Conservation (phyloP, 2,797 vertebrate species). For the Chaetodon trifasciatus region DNA sequence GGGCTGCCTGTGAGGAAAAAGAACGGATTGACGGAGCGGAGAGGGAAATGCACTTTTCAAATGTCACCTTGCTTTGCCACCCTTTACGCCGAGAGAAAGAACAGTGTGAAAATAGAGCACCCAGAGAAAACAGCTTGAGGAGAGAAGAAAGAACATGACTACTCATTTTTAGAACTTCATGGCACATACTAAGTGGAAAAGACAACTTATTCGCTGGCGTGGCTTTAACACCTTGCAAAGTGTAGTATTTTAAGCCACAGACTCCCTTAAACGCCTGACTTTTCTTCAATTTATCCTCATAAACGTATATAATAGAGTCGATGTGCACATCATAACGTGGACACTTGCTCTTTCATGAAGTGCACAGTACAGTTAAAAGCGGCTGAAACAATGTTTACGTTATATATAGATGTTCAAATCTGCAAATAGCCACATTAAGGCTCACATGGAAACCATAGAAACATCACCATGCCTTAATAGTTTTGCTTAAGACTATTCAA, state of each 20-base stretch:
- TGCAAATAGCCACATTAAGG: not conserved
- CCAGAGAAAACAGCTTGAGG: constrained; percentile 39
- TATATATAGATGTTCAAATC: not conserved
- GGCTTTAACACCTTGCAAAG: constrained; percentile 12
- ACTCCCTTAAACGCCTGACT: not conserved
- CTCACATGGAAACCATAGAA: not conserved
- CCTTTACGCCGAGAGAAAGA: constrained; percentile 58
- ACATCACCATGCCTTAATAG: not conserved
- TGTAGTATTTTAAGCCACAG: constrained; percentile 12
- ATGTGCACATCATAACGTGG: not conserved
- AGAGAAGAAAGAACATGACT: constrained; percentile 35
- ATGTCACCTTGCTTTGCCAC: constrained; percentile 81
- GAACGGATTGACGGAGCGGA: constrained; percentile 74
- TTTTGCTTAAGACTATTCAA: not conserved
- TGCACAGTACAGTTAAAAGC: too few species aligned
- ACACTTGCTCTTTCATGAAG: not conserved
- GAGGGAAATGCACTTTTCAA: constrained; percentile 82
- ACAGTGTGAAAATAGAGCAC: constrained; percentile 59
- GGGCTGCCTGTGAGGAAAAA: constrained; percentile 60
- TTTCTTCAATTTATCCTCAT: not conserved
- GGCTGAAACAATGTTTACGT: too few species aligned
- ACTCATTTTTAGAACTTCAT: constrained; percentile 42
- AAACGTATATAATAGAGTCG: not conserved
- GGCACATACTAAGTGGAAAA: constrained; percentile 14
- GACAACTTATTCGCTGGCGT: constrained; percentile 16